A percentile compares a stretch with the other conserved stretches of the same genome.
These are phyloP conservation scores for Hyposoter didymator DNA, from an alignment of 2,888 invertebrate genomes.

Conservation along the genomic window DNA sequence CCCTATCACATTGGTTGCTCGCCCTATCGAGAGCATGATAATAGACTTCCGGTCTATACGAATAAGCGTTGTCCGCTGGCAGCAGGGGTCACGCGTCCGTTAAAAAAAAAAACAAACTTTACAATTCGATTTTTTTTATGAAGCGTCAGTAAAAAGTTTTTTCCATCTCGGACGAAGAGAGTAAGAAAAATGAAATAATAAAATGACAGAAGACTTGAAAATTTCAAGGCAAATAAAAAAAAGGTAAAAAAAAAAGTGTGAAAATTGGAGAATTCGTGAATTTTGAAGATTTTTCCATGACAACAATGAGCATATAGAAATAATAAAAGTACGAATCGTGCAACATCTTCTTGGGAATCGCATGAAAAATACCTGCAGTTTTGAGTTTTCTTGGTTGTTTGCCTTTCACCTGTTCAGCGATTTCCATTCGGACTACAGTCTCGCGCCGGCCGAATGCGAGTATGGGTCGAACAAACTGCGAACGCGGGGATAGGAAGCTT, in stretches of 20 bases:
- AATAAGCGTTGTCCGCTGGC: conserved; percentile 21
- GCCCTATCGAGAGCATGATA: conserved; percentile 39
- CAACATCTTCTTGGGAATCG: not conserved
- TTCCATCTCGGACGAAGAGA: not conserved
- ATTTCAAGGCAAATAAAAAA: no score
- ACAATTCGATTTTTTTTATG: not conserved
- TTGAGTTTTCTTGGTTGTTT: not conserved
- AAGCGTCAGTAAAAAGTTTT: not conserved
- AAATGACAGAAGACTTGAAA: no score
- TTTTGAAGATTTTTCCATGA: not conserved
- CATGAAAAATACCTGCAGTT: not conserved
- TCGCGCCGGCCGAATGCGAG: conserved; percentile 4
- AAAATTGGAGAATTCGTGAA: not conserved
- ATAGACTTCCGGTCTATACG: conserved; percentile 53
- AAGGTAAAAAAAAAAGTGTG: not conserved
- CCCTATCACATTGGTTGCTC: not conserved
- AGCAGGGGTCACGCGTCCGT: not conserved
- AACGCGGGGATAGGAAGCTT: conserved; percentile 13
- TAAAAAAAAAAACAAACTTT: not conserved
- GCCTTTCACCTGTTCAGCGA: conserved; percentile 56
- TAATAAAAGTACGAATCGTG: not conserved
- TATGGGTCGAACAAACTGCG: conserved; percentile 3
- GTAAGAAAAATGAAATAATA: not conserved
- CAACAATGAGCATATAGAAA: not conserved
- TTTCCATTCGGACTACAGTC: conserved; percentile 10